Percentiles rank a stretch among this genome's conserved stretches.
These are phyloP conservation scores for Murina feae DNA, from an alignment of 2,113 vertebrate species.

Conservation along the genomic window DNA sequence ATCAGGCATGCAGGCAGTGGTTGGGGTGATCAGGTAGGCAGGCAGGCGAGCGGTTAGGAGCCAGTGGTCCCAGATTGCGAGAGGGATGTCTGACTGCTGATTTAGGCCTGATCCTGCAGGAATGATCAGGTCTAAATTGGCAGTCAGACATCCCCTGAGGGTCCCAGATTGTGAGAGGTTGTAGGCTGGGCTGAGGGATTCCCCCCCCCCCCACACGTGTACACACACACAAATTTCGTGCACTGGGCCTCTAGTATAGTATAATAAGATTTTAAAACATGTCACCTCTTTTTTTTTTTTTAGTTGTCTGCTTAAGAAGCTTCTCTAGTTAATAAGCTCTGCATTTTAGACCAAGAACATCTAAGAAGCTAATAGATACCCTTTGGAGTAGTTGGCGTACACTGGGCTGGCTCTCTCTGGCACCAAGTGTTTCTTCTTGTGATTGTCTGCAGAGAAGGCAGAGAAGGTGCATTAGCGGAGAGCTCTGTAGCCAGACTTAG, in stretches of 20 bases:
- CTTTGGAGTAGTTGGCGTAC: neutral
- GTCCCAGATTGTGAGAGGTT: too few species aligned
- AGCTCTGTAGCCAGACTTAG: neutral
- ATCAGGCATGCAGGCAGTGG: too few species aligned
- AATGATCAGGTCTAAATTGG: too few species aligned
- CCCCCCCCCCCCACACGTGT: too few species aligned
- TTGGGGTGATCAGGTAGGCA: too few species aligned
- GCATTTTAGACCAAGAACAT: conserved; percentile 2
- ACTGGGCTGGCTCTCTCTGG: neutral
- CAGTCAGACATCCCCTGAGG: too few species aligned
- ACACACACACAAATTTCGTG: too few species aligned
- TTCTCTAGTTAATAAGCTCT: conserved; percentile 53
- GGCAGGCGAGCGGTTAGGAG: too few species aligned
- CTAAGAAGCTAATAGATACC: neutral
- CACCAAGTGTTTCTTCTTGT: neutral
- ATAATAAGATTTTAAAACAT: conserved; percentile 60
- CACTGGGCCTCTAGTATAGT: neutral
- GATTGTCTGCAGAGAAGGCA: neutral
- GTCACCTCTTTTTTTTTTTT: conserved; percentile 54
- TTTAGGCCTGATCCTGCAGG: too few species aligned
- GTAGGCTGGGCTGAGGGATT: too few species aligned
- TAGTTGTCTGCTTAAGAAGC: conserved; percentile 51
- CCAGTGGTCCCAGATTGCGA: too few species aligned
- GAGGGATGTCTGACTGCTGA: too few species aligned
- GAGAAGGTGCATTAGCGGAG: neutral